Conservation (phyloP, 1,140 invertebrate genomes). For the Phenacoccus solenopsis region DNA sequence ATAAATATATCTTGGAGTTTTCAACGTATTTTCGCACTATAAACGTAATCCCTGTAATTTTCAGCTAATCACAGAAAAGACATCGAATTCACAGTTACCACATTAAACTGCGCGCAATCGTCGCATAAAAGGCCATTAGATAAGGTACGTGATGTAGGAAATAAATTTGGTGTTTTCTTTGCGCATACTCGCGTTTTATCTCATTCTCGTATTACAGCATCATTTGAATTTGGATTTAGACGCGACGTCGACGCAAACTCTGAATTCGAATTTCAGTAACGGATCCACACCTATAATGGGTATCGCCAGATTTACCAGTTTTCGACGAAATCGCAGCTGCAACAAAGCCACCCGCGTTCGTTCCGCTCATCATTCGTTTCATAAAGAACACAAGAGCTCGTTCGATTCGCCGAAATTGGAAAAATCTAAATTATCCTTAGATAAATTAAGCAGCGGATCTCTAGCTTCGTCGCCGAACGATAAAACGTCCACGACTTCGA, state of each 20-base stretch:
- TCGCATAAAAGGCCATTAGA: not conserved
- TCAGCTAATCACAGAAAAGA: constrained; percentile 51
- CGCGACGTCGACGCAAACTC: not conserved
- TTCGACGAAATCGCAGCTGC: not conserved
- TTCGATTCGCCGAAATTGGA: constrained; percentile 7
- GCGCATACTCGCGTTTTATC: not conserved
- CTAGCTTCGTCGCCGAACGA: not conserved
- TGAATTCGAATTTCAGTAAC: constrained; percentile 4
- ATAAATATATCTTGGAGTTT: not conserved
- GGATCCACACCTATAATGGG: constrained; percentile 1
- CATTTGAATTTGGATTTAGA: constrained; percentile 6
- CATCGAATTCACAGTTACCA: constrained; percentile 71
- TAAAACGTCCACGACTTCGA: not conserved
- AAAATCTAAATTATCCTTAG: not conserved
- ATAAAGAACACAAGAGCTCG: not conserved
- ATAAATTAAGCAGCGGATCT: not conserved
- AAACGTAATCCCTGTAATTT: not conserved
- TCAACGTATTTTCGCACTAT: not conserved
- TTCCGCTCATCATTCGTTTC: constrained; percentile 6
- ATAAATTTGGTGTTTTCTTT: not conserved
- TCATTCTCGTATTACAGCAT: not conserved
- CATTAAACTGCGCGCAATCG: constrained; percentile 49
- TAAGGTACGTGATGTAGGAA: not conserved
- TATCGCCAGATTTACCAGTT: not conserved
- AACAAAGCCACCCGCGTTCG: not conserved